A percentile compares a stretch with the other conserved stretches of the same genome.
Conservation (phyloP, 2,888 invertebrate genomes). For the Helleia helle region DNA sequence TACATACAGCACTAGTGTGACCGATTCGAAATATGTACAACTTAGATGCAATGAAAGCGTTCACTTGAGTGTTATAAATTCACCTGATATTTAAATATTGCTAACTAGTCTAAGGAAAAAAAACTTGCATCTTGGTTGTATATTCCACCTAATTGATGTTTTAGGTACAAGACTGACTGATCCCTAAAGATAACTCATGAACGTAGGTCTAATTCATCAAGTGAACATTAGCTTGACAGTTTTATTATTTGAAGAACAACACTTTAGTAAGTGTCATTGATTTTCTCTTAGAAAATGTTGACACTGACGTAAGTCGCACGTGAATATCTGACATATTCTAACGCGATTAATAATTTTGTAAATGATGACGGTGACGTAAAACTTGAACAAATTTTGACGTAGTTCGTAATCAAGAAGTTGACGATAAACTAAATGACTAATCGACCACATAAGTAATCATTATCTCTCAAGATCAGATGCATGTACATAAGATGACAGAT, state of each 20-base stretch:
- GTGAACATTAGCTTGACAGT: conserved; percentile 39
- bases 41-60: conserved; percentile 18
- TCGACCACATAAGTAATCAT: neutral
- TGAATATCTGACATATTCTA: neutral
- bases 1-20: conserved; percentile 56
- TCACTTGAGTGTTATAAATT: neutral
- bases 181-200: conserved; percentile 9
- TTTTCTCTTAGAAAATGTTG: conserved; percentile 7
- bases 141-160: conserved; percentile 7
- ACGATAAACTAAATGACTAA: neutral
- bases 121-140: conserved; percentile 16
- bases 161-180: conserved; percentile 8
- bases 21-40: conserved; percentile 23
- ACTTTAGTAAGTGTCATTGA: conserved; percentile 23
- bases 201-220: conserved; percentile 23
- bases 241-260: conserved; percentile 50
- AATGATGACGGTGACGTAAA: conserved; percentile 4
- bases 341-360: neutral
- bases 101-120: no score
- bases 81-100: no score
- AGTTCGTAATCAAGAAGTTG: neutral
- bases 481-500: conserved; percentile 6
- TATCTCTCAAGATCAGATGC: no score
- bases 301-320: conserved; percentile 5
- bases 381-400: neutral